A percentile compares a stretch with the other conserved stretches of the same genome.
Evolutionary conservation across 1,140 invertebrate species (phyloP).

Genomic region (Drosophila ananassae): DNA sequence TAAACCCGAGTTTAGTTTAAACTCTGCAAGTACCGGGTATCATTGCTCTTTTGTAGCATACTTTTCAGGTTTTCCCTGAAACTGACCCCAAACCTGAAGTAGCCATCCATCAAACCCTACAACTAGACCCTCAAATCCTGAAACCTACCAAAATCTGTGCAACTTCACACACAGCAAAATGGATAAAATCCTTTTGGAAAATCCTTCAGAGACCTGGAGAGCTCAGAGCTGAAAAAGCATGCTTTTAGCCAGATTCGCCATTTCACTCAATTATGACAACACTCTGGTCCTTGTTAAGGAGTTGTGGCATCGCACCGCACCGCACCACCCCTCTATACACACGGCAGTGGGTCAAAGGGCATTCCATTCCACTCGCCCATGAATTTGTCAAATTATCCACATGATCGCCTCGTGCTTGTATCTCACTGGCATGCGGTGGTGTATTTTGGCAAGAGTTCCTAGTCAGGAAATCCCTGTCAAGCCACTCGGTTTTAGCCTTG

Average conservation of each 20-base stretch:
- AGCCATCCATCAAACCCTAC: too few relatives aligned
- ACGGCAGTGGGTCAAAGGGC: slow-evolving; percentile 13
- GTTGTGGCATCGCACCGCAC: neutral
- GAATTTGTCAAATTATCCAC: slow-evolving; percentile 52
- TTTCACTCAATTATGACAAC: slow-evolving; percentile 39
- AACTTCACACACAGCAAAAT: too few relatives aligned
- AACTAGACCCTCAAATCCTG: too few relatives aligned
- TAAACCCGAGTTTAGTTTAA: too few relatives aligned
- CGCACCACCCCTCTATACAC: neutral
- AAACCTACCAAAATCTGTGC: too few relatives aligned
- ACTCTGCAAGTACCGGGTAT: too few relatives aligned
- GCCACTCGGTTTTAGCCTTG: slow-evolving; percentile 7
- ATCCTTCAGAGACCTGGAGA: neutral
- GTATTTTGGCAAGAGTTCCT: neutral
- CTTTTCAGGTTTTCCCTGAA: too few relatives aligned
- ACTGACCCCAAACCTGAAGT: too few relatives aligned
- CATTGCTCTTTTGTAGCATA: too few relatives aligned
- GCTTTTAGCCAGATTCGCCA: slow-evolving; percentile 16
- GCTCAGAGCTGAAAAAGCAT: neutral
- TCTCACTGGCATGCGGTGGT: neutral
- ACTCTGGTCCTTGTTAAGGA: neutral
- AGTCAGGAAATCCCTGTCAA: slow-evolving; percentile 41
- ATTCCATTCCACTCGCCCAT: slow-evolving; percentile 16
- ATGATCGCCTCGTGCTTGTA: slow-evolving; percentile 33
- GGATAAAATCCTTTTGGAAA: neutral